Percentiles rank a stretch among this genome's conserved stretches.
Evolutionary conservation across 2,113 vertebrate genomes (phyloP).

Genomic region (Ploceus nigricollis): DNA sequence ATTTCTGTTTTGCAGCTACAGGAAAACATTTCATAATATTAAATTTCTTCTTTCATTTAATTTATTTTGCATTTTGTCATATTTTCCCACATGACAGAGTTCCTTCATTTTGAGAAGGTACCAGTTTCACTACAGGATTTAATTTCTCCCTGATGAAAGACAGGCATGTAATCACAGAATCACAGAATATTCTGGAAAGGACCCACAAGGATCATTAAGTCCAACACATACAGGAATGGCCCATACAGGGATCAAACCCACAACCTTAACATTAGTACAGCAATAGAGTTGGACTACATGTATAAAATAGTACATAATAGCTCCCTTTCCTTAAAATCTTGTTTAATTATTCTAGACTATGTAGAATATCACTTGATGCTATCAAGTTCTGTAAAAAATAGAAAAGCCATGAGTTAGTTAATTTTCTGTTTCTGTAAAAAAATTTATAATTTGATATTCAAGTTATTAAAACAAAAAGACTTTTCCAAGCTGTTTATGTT

Average conservation of each 20-base stretch:
- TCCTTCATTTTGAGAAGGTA: not conserved
- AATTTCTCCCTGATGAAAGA: not conserved
- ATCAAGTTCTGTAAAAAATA: not conserved
- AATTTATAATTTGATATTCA: not conserved
- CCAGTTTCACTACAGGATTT: not conserved
- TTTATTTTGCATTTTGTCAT: not conserved
- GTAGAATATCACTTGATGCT: not conserved
- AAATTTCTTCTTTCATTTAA: not conserved
- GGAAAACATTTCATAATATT: not conserved
- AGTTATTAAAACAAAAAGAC: not conserved
- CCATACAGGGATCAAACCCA: not conserved
- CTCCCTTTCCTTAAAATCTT: not conserved
- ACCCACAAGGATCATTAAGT: not conserved
- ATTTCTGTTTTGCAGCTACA: not conserved
- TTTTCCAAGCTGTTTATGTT: not conserved
- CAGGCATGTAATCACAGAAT: not conserved
- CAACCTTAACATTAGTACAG: not conserved
- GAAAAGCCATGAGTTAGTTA: not conserved
- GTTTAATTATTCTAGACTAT: not conserved
- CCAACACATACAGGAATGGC: accelerated
- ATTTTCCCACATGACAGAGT: not conserved
- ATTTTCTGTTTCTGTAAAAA: not conserved
- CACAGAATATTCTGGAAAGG: not conserved
- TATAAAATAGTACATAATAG: not conserved
- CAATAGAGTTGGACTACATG: accelerated